Evolutionary conservation across 2,888 invertebrate species (phyloP).

Genomic region (Leucophenga maculata): DNA sequence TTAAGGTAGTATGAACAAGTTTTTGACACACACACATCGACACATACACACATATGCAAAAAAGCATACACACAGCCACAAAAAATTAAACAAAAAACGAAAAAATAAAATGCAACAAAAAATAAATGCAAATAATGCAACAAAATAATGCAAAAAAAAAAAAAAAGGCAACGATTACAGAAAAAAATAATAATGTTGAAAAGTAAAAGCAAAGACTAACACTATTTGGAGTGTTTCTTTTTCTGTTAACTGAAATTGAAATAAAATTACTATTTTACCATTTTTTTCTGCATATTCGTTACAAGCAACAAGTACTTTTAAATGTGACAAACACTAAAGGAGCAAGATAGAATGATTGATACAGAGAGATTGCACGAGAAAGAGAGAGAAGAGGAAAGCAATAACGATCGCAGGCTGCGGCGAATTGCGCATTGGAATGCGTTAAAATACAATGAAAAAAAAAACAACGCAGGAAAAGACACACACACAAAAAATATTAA

Average conservation of each 20-base stretch:
- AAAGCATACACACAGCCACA: no score
- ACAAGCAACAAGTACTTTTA: background rate
- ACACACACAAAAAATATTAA: background rate
- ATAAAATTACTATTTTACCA: no score
- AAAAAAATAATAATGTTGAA: background rate
- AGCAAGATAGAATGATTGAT: background rate
- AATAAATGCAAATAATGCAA: background rate
- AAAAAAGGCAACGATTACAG: background rate
- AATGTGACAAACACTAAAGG: background rate
- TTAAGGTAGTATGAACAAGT: background rate
- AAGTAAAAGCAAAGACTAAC: background rate
- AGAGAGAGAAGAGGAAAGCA: background rate
- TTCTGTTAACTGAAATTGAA: no score
- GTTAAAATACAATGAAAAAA: background rate
- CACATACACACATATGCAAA: no score
- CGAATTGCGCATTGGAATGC: slow-evolving; percentile 7
- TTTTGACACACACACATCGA: slow-evolving; percentile 9
- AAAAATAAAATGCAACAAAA: no score
- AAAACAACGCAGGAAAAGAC: background rate
- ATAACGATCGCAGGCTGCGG: background rate
- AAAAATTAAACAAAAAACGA: no score
- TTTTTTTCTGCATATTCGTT: background rate
- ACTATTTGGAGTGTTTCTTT: no score
- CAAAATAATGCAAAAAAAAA: background rate
- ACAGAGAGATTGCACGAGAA: background rate